Conservation (phyloP, 2,113 vertebrate genomes). For the Carassius auratus region DNA sequence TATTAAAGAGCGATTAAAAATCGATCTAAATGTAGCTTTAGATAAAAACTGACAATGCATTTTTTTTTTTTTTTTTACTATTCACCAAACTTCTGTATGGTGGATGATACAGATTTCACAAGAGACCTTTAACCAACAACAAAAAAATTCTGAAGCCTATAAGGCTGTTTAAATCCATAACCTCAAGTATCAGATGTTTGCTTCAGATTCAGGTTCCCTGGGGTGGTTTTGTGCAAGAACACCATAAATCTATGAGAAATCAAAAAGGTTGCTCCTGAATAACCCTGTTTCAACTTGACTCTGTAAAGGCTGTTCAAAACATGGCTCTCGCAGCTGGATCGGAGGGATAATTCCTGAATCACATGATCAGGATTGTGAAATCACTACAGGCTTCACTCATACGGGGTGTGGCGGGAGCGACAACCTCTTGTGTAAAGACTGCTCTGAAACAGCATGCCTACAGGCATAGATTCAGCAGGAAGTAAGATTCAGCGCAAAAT, state of each 20-base stretch:
- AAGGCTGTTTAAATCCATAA: neutral
- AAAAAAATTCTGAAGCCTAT: neutral
- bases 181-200: neutral
- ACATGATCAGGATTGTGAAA: slow-evolving; percentile 5
- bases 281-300: neutral
- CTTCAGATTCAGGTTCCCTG: slow-evolving; percentile 23
- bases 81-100: too few relatives aligned
- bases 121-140: too few relatives aligned
- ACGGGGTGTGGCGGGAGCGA: neutral
- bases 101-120: too few relatives aligned
- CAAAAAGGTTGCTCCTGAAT: neutral
- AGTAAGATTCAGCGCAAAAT: neutral
- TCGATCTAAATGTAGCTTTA: too few relatives aligned
- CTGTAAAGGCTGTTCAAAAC: slow-evolving; percentile 2
- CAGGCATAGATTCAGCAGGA: neutral
- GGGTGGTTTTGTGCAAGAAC: slow-evolving; percentile 55
- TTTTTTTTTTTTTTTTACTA: too few relatives aligned
- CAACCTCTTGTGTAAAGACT: neutral
- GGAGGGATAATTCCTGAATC: neutral
- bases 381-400: slow-evolving; percentile 13
- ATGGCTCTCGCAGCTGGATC: neutral
- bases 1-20: too few relatives aligned
- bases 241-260: slow-evolving; percentile 19
- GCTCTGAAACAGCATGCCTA: slow-evolving; percentile 8
- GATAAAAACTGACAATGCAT: too few relatives aligned